Evolutionary conservation across 2,888 invertebrate species (phyloP).

Genomic region (Eilema griseolum): DNA sequence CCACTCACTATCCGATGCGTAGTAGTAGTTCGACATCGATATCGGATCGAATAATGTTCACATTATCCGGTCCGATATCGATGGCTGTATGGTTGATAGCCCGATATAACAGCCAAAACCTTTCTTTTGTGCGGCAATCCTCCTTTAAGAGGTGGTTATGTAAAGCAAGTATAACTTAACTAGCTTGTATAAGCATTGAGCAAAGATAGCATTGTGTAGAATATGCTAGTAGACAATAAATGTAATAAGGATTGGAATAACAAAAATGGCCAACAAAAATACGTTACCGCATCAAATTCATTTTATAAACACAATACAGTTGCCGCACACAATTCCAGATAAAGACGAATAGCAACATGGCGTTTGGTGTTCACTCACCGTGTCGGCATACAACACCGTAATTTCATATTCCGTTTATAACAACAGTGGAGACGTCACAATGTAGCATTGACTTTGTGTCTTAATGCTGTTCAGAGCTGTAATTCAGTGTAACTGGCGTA

Average conservation of each 20-base stretch:
- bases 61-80: no score
- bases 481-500: background rate
- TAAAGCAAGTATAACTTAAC: no score
- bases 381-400: background rate
- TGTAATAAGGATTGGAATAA: background rate
- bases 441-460: background rate
- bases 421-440: background rate
- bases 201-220: no score
- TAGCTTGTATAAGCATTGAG: no score
- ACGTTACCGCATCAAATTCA: background rate
- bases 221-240: no score
- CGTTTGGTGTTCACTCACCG: background rate
- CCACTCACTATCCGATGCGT: no score
- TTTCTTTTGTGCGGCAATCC: background rate
- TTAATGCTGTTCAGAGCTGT: background rate
- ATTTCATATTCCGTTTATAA: background rate
- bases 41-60: no score
- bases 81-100: no score
- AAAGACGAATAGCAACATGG: background rate
- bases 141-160: no score
- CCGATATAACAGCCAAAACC: no score
- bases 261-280: background rate
- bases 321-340: background rate
- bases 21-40: no score
- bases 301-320: background rate